These are phyloP conservation scores for Myzus persicae DNA, from an alignment of 1,140 invertebrate genomes.

Conservation along the genomic window DNA sequence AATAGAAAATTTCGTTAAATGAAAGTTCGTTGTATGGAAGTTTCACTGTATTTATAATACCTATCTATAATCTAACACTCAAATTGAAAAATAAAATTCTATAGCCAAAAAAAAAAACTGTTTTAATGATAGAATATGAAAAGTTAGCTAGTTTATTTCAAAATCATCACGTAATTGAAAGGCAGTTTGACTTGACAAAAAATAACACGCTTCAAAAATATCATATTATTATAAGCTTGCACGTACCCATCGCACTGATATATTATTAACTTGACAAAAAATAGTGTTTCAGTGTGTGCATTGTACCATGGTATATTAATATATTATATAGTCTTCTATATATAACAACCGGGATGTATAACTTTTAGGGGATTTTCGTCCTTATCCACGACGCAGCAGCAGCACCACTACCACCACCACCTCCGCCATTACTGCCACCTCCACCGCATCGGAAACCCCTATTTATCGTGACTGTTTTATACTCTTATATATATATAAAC, in stretches of 20 bases:
- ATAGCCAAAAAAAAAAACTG: not conserved
- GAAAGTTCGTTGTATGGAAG: too few relatives aligned
- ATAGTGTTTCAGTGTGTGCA: not conserved
- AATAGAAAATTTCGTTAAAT: too few relatives aligned
- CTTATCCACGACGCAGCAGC: not conserved
- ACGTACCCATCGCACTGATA: not conserved
- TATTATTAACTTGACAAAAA: slow-evolving; percentile 2
- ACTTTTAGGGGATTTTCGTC: slow-evolving; percentile 5
- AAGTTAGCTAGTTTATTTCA: too few relatives aligned
- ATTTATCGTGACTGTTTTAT: slow-evolving; percentile 8
- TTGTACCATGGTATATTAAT: not conserved
- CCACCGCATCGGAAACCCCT: not conserved
- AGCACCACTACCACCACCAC: too few relatives aligned
- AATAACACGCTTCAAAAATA: not conserved
- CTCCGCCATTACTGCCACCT: not conserved
- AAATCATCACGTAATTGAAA: not conserved
- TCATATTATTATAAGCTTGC: not conserved
- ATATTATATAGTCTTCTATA: not conserved
- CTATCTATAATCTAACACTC: too few relatives aligned
- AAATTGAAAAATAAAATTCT: not conserved
- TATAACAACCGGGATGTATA: not conserved
- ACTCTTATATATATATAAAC: not conserved
- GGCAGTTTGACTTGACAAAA: not conserved
- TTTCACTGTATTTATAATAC: too few relatives aligned
- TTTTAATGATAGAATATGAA: not conserved